Evolutionary conservation across 2,113 vertebrate species (phyloP), one percentile per base, ranked within the genome.

Genomic region (Cebidichthys violaceus): DNA sequence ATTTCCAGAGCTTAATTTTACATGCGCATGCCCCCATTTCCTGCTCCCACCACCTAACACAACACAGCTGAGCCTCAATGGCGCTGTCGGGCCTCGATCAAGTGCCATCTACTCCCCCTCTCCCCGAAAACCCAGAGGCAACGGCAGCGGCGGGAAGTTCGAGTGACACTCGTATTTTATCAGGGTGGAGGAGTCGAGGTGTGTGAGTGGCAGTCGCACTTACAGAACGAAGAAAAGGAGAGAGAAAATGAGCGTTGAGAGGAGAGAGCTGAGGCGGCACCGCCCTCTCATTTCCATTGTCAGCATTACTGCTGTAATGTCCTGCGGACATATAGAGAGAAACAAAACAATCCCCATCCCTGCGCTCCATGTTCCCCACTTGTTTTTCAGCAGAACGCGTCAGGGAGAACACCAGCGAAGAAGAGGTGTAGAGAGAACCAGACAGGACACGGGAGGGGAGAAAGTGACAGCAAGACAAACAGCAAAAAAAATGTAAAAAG

Each of bases 381-480:
- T 62, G 37, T 81, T 80, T 75, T 81, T 35, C 68, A 31, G 17
- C 62, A 47, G 39, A 86, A 82, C 2, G 22, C 35, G 75, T 60
- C 57, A 67, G 33, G 39, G n/a, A 65, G 29, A 75, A 87, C 37
- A 64, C 24, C 62, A 47, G 24, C 2, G 27, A 69, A 29, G 70
- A 47, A 29, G 61, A 73, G 20, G 1, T 69, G 65, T 27, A 27
- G 65, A 61, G 41, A 75, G 57, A 77, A 59, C 11, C 45, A 61
- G 62, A 50, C 1, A 20, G 39, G 35, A 88, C 47, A 52, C 50
- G 39, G 39, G 35, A 29, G 39, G 72, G 8, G 61, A 33, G 59
- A 69, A 43, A 64, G 72, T 62, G 82, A 81, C 66, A 66, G 45
- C 0, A n/a, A 79, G 75, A 90, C 73, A 89, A 77, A 90, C 54